Evolutionary conservation across 2,888 invertebrate species (phyloP), one percentile per base, ranked within the genome.

Genomic region (Zaprionus bogoriensis): DNA sequence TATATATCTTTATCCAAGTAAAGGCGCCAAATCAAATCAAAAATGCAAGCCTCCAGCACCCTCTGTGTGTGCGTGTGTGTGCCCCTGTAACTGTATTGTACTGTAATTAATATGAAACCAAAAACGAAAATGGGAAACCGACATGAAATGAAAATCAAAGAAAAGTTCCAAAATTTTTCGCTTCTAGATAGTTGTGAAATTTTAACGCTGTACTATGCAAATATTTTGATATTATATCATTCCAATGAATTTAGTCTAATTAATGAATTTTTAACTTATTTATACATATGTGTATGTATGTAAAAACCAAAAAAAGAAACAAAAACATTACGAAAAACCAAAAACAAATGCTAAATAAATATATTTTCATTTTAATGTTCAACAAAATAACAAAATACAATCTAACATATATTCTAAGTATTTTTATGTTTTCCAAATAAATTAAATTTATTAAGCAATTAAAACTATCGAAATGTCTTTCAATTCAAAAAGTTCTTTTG

Each of bases 221-320:
- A 82, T 78, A 80, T 84, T 89, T 89, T 89, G 88, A 88, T 88
- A 88, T 89, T 88, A 87, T 87, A 79, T 84, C 89, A 89, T 89
- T 89, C 89, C 89, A 89, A 89, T 89, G 89, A 87, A 89, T 87
- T 88, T 88, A 89, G 89, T 76, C 85, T 89, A 88, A 89, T 88
- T 88, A 84, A 88, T 69, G 63, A 79, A 79, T 81, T 88, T 84
- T 87, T 86, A 88, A 82, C 87, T 82, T 82, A 82, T 82, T 84
- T 84, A 87, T 84, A 70, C 82, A 86, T 77, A 86, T 69, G 45
- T 57, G 50, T 83, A 63, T 79, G 63, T 86, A 72, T 86, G 80
- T 83, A 69, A 74, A 69, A 72, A 64, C 41, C 5, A 36, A 55
- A 51, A 46, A 14, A 7, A 44, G 60, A 57, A 55, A 50, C 14